Percentiles rank a stretch among this genome's conserved stretches.
Evolutionary conservation across 2,797 vertebrate species (phyloP).

Genomic region (Clarias platycephalus): DNA sequence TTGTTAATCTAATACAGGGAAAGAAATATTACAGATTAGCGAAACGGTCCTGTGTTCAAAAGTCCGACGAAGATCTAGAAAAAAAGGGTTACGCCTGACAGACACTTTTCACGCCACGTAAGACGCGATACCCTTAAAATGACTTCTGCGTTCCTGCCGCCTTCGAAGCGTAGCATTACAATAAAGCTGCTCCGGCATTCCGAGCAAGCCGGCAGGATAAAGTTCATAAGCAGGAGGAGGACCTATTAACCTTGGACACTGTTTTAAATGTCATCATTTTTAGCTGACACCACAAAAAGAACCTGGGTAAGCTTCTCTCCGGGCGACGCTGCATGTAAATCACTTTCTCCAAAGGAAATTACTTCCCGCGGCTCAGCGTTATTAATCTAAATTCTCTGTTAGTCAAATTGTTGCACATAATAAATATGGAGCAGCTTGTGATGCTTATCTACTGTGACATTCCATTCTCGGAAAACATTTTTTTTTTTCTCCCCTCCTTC

Average conservation of each 20-base stretch:
- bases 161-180: slow-evolving; percentile 43
- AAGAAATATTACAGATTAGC: slow-evolving; percentile 2
- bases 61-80: neutral
- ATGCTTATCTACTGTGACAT: slow-evolving; percentile 82
- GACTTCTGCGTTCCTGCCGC: slow-evolving; percentile 43
- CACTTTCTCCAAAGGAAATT: slow-evolving; percentile 97
- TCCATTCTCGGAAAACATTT: slow-evolving; percentile 70
- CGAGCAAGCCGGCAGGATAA: slow-evolving; percentile 62
- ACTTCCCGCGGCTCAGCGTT: slow-evolving; percentile 92
- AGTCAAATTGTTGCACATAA: slow-evolving; percentile 94
- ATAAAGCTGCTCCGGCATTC: slow-evolving; percentile 49
- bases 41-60: neutral
- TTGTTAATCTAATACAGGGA: slow-evolving; percentile 11
- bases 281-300: slow-evolving; percentile 89
- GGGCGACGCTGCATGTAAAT: slow-evolving; percentile 94
- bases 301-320: slow-evolving; percentile 79
- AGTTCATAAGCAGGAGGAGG: slow-evolving; percentile 87
- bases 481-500: neutral
- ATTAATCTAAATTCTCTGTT: slow-evolving; percentile 99
- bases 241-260: slow-evolving; percentile 97
- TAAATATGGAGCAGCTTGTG: slow-evolving; percentile 92
- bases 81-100: slow-evolving; percentile 5
- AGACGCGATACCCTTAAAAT: slow-evolving; percentile 52
- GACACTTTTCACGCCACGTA: slow-evolving; percentile 31
- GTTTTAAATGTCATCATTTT: slow-evolving; percentile 99